Base-by-base conservation (phyloP, 2,113 vertebrate species). In the Mugil cephalus region DNA sequence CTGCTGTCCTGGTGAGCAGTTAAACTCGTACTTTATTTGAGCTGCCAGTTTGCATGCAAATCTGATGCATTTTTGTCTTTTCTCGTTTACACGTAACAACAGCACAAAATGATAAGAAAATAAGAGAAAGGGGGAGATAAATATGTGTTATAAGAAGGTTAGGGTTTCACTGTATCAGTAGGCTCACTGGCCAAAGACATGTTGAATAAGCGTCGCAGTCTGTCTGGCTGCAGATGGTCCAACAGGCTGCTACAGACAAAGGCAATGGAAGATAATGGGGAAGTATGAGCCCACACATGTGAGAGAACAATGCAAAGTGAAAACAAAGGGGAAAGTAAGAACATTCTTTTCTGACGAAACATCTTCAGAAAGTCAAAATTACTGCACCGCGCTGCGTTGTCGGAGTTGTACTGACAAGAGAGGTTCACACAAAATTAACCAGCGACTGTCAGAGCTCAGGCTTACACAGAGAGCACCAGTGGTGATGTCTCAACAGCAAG, bases 381-480 rank as follows among this genome's bases (percentile, higher is more conserved):
- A 73, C 21, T 34, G 17, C 43, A 53, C 66, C 53, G 10, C 54
- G 54, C 40, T n/a, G 39, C 38, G 38, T 13, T 35, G 34, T 15
- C 65, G 19, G 47, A 64, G 7, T 38, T 52, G 54, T 69, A 65
- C 9, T 35, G 65, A 84, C 56, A 48, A 19, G 14, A 66, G 24
- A 21, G 8, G 51, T 50, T 73, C 48, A 51, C 51, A 76, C 42
- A 51, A 64, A 76, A 76, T 65, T 2, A 71, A 56, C 36, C 61
- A 69, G 45, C 39, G 39, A 39, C 47, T 63, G 69, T 47, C 54
- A 69, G 42, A 72, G 73, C 64, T 54, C 15, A 67, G 68, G 51
- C 18, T 42, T 42, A 63, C 62, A 53, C 24, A 5, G 2, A 1
- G 7, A 18, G 45, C 8, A 35, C 64, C 21, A 8, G 36, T 30